phyloP scores from a whole-genome alignment of 1,140 invertebrate species.

The Mylabris phalerata region DNA sequence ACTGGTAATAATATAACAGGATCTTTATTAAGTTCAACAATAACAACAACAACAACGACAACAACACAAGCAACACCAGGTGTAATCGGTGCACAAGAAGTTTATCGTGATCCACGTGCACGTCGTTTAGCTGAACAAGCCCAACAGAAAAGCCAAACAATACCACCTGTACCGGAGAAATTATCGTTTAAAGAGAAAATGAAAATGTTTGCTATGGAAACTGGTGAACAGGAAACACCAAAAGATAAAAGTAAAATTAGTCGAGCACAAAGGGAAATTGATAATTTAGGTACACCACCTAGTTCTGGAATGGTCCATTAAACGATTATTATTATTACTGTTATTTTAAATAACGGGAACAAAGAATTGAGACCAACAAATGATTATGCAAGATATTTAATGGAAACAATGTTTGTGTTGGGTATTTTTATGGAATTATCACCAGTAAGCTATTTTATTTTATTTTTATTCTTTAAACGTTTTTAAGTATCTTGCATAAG shows the following conservation, averaged over 20 bases:
- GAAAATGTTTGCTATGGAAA: constrained; percentile 95
- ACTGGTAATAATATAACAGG: constrained; percentile 34
- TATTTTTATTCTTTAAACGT: too few relatives aligned
- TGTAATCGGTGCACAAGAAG: constrained; percentile 90
- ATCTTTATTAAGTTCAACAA: too few relatives aligned
- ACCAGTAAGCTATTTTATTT: too few relatives aligned
- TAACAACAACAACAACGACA: constrained; percentile 8
- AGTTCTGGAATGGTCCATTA: constrained; percentile 42
- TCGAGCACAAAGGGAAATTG: constrained; percentile 85
- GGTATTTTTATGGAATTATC: neutral
- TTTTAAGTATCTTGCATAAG: too few relatives aligned
- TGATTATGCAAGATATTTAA: neutral
- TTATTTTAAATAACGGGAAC: too few relatives aligned
- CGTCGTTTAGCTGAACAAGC: constrained; percentile 73
- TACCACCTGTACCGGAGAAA: constrained; percentile 74
- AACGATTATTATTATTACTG: neutral
- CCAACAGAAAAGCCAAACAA: constrained; percentile 57
- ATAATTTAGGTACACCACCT: constrained; percentile 52
- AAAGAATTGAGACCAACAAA: too few relatives aligned
- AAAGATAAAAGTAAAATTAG: constrained; percentile 91
- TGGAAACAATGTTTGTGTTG: neutral
- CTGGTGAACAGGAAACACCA: constrained; percentile 77
- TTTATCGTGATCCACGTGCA: constrained; percentile 83
- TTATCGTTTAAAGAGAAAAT: constrained; percentile 92
- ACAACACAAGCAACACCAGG: constrained; percentile 79